These are phyloP conservation scores for Sclerurus mexicanus DNA, from an alignment of 2,113 vertebrate genomes.

Conservation along the genomic window DNA sequence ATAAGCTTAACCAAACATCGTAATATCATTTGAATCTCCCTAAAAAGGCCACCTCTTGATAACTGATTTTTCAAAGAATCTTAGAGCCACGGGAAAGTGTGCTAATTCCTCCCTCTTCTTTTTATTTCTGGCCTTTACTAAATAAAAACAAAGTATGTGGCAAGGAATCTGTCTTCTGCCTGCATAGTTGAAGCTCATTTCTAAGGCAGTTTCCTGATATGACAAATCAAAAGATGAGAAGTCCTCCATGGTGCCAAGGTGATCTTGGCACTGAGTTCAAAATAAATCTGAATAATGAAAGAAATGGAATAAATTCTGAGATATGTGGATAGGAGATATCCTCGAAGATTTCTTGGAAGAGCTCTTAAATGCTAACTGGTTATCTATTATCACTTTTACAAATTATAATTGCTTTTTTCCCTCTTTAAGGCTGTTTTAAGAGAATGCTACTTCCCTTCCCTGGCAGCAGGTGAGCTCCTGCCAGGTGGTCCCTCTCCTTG, in stretches of 20 bases:
- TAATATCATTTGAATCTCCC: background rate
- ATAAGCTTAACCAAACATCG: background rate
- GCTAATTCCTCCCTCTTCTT: background rate
- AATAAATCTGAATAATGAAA: background rate
- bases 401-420: background rate
- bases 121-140: background rate
- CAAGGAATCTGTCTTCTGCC: background rate
- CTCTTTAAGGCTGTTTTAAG: background rate
- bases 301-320: background rate
- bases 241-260: background rate
- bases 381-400: background rate
- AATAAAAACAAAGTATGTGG: background rate
- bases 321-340: background rate
- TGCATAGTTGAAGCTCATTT: background rate
- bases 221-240: background rate
- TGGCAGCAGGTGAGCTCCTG: background rate
- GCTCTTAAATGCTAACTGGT: background rate
- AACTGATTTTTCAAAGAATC: background rate
- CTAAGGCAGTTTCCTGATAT: background rate
- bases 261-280: background rate
- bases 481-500: fast-evolving
- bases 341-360: background rate
- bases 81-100: background rate
- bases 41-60: background rate
- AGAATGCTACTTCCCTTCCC: background rate